Evolutionary conservation across 2,888 invertebrate genomes (phyloP).

Genomic region (Mythimna albipuncta): DNA sequence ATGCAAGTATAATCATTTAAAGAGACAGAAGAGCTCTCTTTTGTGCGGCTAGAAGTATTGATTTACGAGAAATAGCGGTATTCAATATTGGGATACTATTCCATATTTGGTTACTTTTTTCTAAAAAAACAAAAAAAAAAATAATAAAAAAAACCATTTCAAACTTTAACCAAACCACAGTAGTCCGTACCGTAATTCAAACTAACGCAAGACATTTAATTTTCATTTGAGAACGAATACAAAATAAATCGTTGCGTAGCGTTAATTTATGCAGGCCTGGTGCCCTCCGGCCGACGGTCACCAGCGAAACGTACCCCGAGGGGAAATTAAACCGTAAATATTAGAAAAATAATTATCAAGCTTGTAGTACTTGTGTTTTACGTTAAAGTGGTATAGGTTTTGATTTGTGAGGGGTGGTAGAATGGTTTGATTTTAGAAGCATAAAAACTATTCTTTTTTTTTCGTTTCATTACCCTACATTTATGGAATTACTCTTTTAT

Average conservation of each 20-base stretch:
- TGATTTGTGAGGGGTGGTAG: conserved; percentile 16
- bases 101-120: no score
- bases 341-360: conserved; percentile 75
- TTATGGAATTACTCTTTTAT: no score
- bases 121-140: no score
- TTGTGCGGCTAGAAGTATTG: no score
- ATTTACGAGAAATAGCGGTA: no score
- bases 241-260: conserved; percentile 67
- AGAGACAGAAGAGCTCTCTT: no score
- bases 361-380: conserved; percentile 12
- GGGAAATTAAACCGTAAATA: conserved; percentile 84
- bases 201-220: conserved; percentile 61
- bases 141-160: neutral
- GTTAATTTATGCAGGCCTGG: conserved; percentile 67
- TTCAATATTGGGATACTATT: no score
- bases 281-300: conserved; percentile 43
- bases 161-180: conserved; percentile 1
- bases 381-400: conserved; percentile 6
- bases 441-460: neutral
- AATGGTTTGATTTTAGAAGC: neutral
- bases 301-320: conserved; percentile 61
- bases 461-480: no score
- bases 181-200: conserved; percentile 54
- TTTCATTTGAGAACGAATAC: conserved; percentile 64
- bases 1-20: no score